These are phyloP conservation scores for Nannospalax galili DNA, from an alignment of 2,113 vertebrate genomes.

Conservation along the genomic window DNA sequence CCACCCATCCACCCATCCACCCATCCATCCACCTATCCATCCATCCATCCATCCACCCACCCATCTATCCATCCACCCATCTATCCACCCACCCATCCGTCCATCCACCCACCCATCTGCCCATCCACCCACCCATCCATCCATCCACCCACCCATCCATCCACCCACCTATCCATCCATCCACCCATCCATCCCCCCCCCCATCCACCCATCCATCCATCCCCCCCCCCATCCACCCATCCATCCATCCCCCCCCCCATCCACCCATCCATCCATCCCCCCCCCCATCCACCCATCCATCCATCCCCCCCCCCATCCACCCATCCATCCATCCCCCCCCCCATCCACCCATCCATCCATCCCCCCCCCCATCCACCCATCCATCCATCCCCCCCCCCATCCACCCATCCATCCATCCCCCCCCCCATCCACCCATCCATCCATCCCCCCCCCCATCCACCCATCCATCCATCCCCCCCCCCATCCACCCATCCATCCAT, in stretches of 20 bases:
- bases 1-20: too few species aligned
- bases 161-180: too few species aligned
- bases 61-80: too few species aligned
- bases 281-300: not conserved
- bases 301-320: too few species aligned
- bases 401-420: too few species aligned
- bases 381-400: not conserved
- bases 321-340: too few species aligned
- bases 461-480: not conserved
- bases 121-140: not conserved
- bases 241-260: too few species aligned
- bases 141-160: too few species aligned
- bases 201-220: not conserved
- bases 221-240: too few species aligned
- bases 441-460: too few species aligned
- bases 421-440: not conserved
- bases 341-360: not conserved
- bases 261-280: not conserved
- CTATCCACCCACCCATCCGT: not conserved
- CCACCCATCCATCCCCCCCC: not conserved
- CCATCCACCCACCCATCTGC: too few species aligned
- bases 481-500: too few species aligned
- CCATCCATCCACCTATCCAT: not conserved
- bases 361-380: not conserved
- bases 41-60: not conserved